Evolutionary conservation across 53 echinoderm and acorn worm genomes (phyloP).

Genomic region (Mesocentrotus franciscanus): DNA sequence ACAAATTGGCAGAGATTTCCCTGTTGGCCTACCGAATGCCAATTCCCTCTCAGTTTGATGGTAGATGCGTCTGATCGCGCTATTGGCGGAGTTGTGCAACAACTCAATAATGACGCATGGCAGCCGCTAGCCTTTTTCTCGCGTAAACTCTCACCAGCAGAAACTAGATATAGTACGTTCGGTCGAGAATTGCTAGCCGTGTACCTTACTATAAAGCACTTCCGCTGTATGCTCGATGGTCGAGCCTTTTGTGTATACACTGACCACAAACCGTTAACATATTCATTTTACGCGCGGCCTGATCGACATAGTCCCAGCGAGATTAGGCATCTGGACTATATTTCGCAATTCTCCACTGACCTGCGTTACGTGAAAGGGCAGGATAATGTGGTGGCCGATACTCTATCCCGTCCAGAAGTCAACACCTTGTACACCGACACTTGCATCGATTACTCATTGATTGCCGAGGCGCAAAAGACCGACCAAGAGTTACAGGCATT

Average conservation of each 20-base stretch:
- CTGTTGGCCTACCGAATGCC: conserved; percentile 45
- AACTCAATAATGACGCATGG: conserved; percentile 47
- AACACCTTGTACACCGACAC: not conserved
- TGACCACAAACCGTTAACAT: conserved; percentile 73
- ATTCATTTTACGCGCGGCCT: conserved; percentile 58
- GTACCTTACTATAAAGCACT: conserved; percentile 70
- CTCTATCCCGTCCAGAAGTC: conserved; percentile 60
- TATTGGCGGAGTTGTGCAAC: conserved; percentile 66
- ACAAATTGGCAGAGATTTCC: conserved; percentile 31
- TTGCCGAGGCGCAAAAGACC: not conserved
- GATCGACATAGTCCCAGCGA: conserved; percentile 71
- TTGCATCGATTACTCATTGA: not conserved
- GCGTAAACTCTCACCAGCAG: conserved; percentile 47
- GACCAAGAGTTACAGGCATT: not conserved
- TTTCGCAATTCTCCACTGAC: conserved; percentile 74
- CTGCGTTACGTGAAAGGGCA: conserved; percentile 66
- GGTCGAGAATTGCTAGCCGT: conserved; percentile 71
- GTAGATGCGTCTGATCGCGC: conserved; percentile 67
- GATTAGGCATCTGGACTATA: conserved; percentile 71
- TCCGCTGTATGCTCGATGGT: conserved; percentile 70
- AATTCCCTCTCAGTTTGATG: conserved; percentile 34
- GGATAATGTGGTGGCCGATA: conserved; percentile 75
- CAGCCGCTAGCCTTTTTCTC: conserved; percentile 74
- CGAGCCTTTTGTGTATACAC: conserved; percentile 70
- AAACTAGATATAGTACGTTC: conserved; percentile 72